phyloP scores from a whole-genome alignment of 2,888 invertebrate species.

The Unio delphinus region DNA sequence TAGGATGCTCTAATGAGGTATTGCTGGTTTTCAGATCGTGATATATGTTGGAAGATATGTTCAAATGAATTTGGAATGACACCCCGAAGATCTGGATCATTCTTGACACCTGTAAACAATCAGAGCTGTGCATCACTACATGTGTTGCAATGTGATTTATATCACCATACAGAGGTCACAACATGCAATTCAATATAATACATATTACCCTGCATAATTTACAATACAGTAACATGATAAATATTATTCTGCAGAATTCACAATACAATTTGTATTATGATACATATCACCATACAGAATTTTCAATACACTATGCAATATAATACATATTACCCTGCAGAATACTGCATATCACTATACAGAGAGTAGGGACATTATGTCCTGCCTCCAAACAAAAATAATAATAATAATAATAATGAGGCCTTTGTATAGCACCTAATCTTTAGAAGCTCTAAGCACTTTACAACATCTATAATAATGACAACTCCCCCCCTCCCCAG shows the following conservation, averaged over 20 bases:
- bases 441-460: too few relatives aligned
- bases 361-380: too few relatives aligned
- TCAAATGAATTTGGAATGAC: constrained; percentile 97
- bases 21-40: constrained; percentile 91
- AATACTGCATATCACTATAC: too few relatives aligned
- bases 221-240: too few relatives aligned
- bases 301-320: neutral
- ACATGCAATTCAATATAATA: neutral
- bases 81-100: constrained; percentile 82
- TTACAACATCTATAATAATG: too few relatives aligned
- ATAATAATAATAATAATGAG: too few relatives aligned
- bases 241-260: too few relatives aligned
- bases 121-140: neutral
- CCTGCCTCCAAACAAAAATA: too few relatives aligned
- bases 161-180: neutral
- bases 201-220: too few relatives aligned
- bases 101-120: constrained; percentile 75
- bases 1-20: constrained; percentile 97
- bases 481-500: too few relatives aligned
- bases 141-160: neutral
- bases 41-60: constrained; percentile 96
- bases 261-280: neutral
- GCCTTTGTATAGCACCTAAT: too few relatives aligned
- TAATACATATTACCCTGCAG: neutral
- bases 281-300: neutral